Conservation (phyloP, 1,140 invertebrate genomes). For the Polypedilum vanderplanki region DNA sequence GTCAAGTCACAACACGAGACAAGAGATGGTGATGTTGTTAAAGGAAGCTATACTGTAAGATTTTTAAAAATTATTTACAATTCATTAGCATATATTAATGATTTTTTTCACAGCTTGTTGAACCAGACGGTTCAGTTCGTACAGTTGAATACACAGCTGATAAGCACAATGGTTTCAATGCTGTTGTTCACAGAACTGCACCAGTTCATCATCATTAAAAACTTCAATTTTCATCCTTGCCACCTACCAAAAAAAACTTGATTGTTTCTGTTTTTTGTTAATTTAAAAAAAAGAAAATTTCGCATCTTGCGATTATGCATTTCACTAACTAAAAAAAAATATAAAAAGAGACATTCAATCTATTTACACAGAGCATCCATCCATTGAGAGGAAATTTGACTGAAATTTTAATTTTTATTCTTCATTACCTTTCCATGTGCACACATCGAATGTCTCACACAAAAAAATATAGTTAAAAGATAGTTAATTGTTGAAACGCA, state of each 20-base stretch:
- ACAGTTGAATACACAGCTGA: conserved; percentile 50
- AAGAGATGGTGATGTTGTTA: conserved; percentile 48
- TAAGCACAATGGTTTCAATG: conserved; percentile 51
- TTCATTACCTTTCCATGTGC: conserved; percentile 3
- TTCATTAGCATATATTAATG: too few species aligned
- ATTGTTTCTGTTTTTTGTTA: not conserved
- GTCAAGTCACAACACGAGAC: conserved; percentile 49
- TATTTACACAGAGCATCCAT: not conserved
- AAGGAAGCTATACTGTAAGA: conserved; percentile 42
- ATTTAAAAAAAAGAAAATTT: not conserved
- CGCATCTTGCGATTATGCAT: not conserved
- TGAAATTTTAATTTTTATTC: not conserved
- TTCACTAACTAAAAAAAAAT: not conserved
- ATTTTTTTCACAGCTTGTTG: conserved; percentile 40
- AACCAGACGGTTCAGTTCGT: conserved; percentile 50
- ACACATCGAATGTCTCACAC: not conserved
- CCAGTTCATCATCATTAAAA: conserved; percentile 43
- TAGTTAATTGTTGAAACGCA: not conserved
- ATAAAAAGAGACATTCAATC: not conserved
- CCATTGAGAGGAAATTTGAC: too few species aligned
- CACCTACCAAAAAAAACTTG: not conserved
- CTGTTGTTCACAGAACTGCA: conserved; percentile 55
- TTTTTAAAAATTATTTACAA: too few species aligned
- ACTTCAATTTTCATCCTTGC: not conserved
- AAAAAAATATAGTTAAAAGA: not conserved